Evolutionary conservation across 2,797 vertebrate species (phyloP).

Genomic region (Gymnothorax reevesii): DNA sequence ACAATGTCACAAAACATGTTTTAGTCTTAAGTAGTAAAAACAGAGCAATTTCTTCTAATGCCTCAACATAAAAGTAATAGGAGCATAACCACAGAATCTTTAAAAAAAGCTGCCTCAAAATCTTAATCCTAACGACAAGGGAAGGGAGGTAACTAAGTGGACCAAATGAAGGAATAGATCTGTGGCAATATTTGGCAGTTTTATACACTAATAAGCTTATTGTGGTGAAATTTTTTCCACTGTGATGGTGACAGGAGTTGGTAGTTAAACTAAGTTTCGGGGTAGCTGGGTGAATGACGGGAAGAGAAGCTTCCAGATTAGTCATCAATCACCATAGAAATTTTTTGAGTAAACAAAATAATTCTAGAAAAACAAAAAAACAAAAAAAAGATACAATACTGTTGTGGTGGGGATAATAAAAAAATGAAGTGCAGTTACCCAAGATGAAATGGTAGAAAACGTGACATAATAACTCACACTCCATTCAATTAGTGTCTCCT

Average conservation of each 20-base stretch:
- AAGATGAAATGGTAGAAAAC: neutral
- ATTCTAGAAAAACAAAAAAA: neutral
- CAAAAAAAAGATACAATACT: neutral
- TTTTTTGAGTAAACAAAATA: neutral
- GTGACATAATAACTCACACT: neutral
- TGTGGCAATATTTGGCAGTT: conserved; percentile 9
- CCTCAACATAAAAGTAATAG: conserved; percentile 8
- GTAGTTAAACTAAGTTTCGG: neutral
- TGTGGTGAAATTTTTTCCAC: neutral
- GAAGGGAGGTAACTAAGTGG: neutral
- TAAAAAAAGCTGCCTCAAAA: conserved; percentile 5
- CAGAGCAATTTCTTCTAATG: neutral
- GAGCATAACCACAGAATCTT: neutral
- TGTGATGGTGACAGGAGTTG: neutral
- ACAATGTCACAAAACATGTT: neutral
- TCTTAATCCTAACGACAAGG: neutral
- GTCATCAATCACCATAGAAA: conserved; percentile 33
- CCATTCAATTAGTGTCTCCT: neutral
- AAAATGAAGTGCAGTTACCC: neutral
- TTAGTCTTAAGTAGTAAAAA: neutral
- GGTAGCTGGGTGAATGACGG: neutral
- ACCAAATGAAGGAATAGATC: neutral
- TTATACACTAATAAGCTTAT: conserved; percentile 14
- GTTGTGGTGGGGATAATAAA: neutral
- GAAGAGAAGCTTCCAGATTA: conserved; percentile 27